Evolutionary conservation across 1,140 invertebrate genomes (phyloP), one percentile per base, ranked within the genome.

Genomic region (Dinoponera quadriceps): DNA sequence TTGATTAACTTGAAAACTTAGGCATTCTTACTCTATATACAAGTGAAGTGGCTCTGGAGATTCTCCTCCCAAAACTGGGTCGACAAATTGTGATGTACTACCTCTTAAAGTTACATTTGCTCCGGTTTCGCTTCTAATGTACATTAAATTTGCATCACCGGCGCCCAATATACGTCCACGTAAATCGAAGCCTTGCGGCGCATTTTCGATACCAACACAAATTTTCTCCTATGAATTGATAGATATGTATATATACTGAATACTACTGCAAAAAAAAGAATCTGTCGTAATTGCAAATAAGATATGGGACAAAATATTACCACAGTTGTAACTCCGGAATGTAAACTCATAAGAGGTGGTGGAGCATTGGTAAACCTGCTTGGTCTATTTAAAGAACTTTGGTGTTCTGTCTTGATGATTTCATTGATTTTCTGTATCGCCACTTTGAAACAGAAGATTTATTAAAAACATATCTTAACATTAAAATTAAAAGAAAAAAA

Each of bases 1-100:
- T 5, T n/a, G 11, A 66, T 77, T 57, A 29, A 33, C 25, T 44
- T 48, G 71, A 72, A 57, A 85, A 57, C 62, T 51, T n/a, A 38
- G 27, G 1, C 11, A n/a, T 48, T 59, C 75, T 95, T 93, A 96
- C 95, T 97, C 96, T 85, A 97, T 94, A 89, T 96, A 96, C 80
- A 98, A 95, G 93, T 97, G 97, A 90, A 98, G 94, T n/a, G 97
- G 97, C 91, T 98, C 97, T 83, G 96, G 95, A 86, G 96, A 96
- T 93, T 98, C 97, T 84, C 94, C 91, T 49, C 96, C 96, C 77
- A 95, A 93, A 69, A 91, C 91, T 25, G 95, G 93, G 89, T 97
- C 96, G 20, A 96, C 88, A 91, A 95, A 96, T 69, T 96, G 96
- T 1, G 96, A 97, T 25, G 96, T 96, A 88, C 96, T 95, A 62